Conservation (phyloP, 1,140 invertebrate species). For the Araneus ventricosus region DNA sequence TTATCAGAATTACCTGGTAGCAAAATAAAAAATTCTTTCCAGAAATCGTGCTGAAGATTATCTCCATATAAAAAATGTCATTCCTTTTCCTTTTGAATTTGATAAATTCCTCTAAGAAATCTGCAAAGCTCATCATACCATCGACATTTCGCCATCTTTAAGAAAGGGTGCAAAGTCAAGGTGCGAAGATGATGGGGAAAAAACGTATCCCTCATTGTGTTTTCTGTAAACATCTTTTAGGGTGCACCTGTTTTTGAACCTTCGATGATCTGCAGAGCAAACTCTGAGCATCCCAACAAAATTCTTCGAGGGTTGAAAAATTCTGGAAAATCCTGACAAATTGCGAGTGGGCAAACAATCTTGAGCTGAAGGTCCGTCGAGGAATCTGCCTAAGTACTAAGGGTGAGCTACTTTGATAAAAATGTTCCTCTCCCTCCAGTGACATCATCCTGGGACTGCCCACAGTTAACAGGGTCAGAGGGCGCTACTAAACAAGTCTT, state of each 20-base stretch:
- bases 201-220: background rate
- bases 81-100: background rate
- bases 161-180: constrained; percentile 37
- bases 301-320: constrained; percentile 41
- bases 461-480: background rate
- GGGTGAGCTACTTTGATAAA: constrained; percentile 40
- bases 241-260: constrained; percentile 56
- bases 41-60: background rate
- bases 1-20: background rate
- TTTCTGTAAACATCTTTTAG: constrained; percentile 55
- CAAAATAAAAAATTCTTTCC: background rate
- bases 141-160: background rate
- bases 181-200: background rate
- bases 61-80: background rate
- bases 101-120: background rate
- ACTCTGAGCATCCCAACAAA: constrained; percentile 22
- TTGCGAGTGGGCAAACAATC: constrained; percentile 63
- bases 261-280: constrained; percentile 62
- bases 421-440: constrained; percentile 26
- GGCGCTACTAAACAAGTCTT: constrained; percentile 67
- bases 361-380: background rate
- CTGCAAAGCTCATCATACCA: background rate
- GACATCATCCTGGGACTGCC: constrained; percentile 60
- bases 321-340: constrained; percentile 71
- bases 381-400: background rate